Base-by-base conservation (phyloP, 2,797 vertebrate genomes). In the Urophycis tenuis region DNA sequence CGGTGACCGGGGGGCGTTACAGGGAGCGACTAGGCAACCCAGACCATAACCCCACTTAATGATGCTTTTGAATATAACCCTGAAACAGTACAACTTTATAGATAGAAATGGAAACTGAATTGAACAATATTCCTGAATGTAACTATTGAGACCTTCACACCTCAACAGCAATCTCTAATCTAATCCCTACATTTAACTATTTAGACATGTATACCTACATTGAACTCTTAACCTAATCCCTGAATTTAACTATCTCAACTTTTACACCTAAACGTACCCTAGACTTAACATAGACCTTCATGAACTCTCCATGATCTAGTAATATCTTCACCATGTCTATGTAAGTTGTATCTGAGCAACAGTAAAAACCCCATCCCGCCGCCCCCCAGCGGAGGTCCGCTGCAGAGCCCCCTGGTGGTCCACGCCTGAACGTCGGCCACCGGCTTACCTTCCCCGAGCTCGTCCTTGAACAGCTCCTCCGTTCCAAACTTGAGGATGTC, bases 401-500 rank as follows among this genome's bases (percentile, higher is more conserved):
- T 29, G 22, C 3, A 64, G 53, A 64, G n/a, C 53, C 53, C 2
- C 3, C 53, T 2, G 8, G 10, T 10, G 53, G 53, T 4, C 53
- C 11, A 1, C 12, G 53, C 8, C 6, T 64, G 9, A 64, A 64
- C 60, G n/a, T 25, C 8, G 60, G 12, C 22, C n/a, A 67, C 9
- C 41, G 29, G 79, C 85, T 93, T 90, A 92, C 95, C 94, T 19
- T 96, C 95, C 78, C 94, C 95, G 2, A 95, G 74, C 87, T 99
- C 97, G 86, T 97, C 95, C 88, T 99, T 99, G 85, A 99, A 99
- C 69, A 99, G 92, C 75, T 97, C 94, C 88, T 99, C 98, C 7
- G 97, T 99, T 83, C 97, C 97, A 87, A 99, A 99, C 87, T 99
- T 99, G 74, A 99, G 95, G 89, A 99, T 99, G 80, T 99, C 97